phyloP scores from a whole-genome alignment of 2,113 vertebrate species.

The Aptenodytes forsteri region DNA sequence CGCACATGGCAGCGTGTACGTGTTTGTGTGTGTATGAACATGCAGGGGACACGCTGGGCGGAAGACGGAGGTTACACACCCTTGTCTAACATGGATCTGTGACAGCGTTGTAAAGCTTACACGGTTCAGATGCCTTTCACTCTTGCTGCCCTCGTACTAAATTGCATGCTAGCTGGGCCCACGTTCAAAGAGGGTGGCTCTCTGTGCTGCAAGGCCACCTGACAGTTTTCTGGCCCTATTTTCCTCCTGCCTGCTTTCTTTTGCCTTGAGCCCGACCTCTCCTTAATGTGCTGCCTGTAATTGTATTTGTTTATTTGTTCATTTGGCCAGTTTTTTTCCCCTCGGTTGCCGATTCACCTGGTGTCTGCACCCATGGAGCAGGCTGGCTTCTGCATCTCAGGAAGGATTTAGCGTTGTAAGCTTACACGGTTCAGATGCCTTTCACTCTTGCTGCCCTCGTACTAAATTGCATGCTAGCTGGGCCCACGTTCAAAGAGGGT shows the following conservation, averaged over 20 bases:
- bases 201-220: not conserved
- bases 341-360: not conserved
- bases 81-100: not conserved
- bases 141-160: not conserved
- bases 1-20: rapidly evolving
- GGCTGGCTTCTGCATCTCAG: not conserved
- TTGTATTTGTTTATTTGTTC: not conserved
- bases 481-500: not conserved
- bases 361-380: not conserved
- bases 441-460: not conserved
- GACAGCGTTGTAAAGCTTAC: not conserved
- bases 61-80: not conserved
- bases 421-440: not conserved
- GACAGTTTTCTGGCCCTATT: not conserved
- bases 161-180: not conserved
- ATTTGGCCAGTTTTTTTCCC: not conserved
- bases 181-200: not conserved
- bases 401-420: not conserved
- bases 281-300: not conserved
- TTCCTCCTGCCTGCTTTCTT: not conserved
- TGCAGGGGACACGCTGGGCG: not conserved
- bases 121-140: not conserved
- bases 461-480: not conserved
- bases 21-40: rapidly evolving
- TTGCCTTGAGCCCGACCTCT: not conserved